phyloP scores from a whole-genome alignment of 2,797 vertebrate genomes.

The Botia almorhae region DNA sequence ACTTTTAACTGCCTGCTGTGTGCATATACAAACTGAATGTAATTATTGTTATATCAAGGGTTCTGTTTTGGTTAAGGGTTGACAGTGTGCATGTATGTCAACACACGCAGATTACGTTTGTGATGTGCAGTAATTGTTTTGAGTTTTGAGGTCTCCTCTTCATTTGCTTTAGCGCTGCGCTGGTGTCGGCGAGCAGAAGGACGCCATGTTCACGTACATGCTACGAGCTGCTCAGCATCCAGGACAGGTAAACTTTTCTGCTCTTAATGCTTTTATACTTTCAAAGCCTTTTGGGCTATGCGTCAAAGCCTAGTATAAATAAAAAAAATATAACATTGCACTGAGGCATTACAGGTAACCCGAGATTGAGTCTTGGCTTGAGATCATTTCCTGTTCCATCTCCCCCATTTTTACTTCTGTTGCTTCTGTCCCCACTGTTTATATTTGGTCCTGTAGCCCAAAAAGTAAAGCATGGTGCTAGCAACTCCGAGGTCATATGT shows the following conservation, averaged over 20 bases:
- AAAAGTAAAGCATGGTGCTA: background rate
- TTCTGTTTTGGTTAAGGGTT: slow-evolving; percentile 16
- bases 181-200: slow-evolving; percentile 81
- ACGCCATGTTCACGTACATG: slow-evolving; percentile 73
- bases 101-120: background rate
- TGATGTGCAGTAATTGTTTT: background rate
- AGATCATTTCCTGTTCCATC: background rate
- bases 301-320: too few relatives aligned
- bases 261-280: background rate
- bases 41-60: slow-evolving; percentile 23
- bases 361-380: too few relatives aligned
- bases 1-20: slow-evolving; percentile 23
- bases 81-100: background rate
- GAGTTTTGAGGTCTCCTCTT: slow-evolving; percentile 29
- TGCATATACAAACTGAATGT: slow-evolving; percentile 7
- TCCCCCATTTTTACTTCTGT: background rate
- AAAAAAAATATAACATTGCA: too few relatives aligned
- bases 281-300: slow-evolving; percentile 72
- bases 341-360: too few relatives aligned
- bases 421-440: background rate
- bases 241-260: slow-evolving; percentile 81
- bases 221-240: slow-evolving; percentile 62
- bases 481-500: too few relatives aligned
- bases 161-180: slow-evolving; percentile 77
- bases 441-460: background rate